Evolutionary conservation across 2,797 vertebrate genomes (phyloP).

Genomic region (Trachops cirrhosus): DNA sequence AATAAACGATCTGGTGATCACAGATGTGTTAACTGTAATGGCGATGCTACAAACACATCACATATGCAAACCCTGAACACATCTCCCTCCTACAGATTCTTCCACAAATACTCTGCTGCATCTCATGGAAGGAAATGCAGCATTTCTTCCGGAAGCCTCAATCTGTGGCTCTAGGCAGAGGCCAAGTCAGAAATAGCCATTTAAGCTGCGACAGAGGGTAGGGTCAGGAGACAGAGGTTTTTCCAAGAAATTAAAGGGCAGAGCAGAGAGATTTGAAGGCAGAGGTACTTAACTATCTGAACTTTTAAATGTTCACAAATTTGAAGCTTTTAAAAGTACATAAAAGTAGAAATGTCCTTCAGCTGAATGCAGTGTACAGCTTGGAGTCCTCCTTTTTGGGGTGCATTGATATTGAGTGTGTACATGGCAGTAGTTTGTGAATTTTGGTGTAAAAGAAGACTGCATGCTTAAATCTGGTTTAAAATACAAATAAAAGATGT

Average conservation of each 20-base stretch:
- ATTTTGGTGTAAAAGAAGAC: slow-evolving; percentile 8
- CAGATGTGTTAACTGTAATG: slow-evolving; percentile 55
- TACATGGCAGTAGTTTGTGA: neutral
- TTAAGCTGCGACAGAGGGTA: slow-evolving; percentile 9
- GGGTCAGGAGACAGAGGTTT: slow-evolving; percentile 36
- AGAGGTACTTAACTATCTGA: slow-evolving; percentile 30
- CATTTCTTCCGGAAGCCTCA: slow-evolving; percentile 24
- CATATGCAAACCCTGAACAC: slow-evolving; percentile 45
- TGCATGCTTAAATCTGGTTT: neutral
- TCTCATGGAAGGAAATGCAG: slow-evolving; percentile 17
- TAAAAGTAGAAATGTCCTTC: slow-evolving; percentile 66
- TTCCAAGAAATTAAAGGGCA: slow-evolving; percentile 51
- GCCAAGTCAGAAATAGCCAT: slow-evolving; percentile 41
- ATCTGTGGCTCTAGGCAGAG: neutral
- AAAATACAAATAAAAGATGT: slow-evolving; percentile 46
- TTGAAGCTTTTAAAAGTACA: slow-evolving; percentile 50
- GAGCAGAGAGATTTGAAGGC: neutral
- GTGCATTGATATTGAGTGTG: neutral
- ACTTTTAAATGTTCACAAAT: slow-evolving; percentile 53
- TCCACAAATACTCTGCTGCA: slow-evolving; percentile 51
- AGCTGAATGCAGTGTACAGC: neutral
- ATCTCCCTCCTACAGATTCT: slow-evolving; percentile 51
- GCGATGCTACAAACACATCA: slow-evolving; percentile 42
- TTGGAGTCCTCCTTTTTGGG: neutral
- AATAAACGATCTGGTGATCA: slow-evolving; percentile 60